Percentiles rank a stretch among this genome's conserved stretches.
Evolutionary conservation across 2,888 invertebrate species (phyloP).

Genomic region (Scaptomyza cyrtandrae): DNA sequence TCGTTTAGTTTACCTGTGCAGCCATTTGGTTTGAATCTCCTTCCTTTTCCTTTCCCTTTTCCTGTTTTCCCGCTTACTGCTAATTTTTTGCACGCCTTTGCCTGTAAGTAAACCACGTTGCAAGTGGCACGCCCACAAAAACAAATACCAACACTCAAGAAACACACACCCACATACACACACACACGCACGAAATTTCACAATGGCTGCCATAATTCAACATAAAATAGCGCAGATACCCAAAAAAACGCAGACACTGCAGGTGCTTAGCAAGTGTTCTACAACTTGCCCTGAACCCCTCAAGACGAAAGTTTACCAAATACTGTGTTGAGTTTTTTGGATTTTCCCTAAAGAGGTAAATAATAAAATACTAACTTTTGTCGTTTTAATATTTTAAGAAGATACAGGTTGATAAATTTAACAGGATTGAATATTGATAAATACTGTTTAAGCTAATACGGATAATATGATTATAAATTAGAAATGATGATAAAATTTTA

Average conservation of each 20-base stretch:
- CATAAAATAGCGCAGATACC: conserved; percentile 69
- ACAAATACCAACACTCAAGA: conserved; percentile 41
- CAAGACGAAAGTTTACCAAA: conserved; percentile 17
- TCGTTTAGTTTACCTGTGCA: conserved; percentile 62
- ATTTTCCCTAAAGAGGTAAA: conserved; percentile 1
- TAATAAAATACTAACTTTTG: neutral
- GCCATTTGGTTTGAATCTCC: conserved; percentile 64
- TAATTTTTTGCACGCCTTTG: conserved; percentile 69
- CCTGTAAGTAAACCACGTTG: conserved; percentile 74
- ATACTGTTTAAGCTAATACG: too few relatives aligned
- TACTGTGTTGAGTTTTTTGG: conserved; percentile 9
- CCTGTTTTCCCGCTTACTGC: conserved; percentile 28
- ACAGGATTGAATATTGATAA: too few relatives aligned
- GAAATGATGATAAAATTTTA: too few relatives aligned
- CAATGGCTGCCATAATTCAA: conserved; percentile 74
- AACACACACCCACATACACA: conserved; percentile 16
- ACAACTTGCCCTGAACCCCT: conserved; percentile 5
- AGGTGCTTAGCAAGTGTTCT: conserved; percentile 34
- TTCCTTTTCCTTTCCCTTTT: conserved; percentile 5
- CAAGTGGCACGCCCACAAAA: conserved; percentile 61
- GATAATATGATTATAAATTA: too few relatives aligned
- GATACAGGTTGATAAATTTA: neutral
- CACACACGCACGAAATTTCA: conserved; percentile 32
- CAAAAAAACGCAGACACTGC: conserved; percentile 28
- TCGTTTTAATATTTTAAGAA: too few relatives aligned